Percentiles rank a stretch among this genome's conserved stretches.
phyloP scores from a whole-genome alignment of 2,797 vertebrate genomes.

The Micromesistius poutassou region DNA sequence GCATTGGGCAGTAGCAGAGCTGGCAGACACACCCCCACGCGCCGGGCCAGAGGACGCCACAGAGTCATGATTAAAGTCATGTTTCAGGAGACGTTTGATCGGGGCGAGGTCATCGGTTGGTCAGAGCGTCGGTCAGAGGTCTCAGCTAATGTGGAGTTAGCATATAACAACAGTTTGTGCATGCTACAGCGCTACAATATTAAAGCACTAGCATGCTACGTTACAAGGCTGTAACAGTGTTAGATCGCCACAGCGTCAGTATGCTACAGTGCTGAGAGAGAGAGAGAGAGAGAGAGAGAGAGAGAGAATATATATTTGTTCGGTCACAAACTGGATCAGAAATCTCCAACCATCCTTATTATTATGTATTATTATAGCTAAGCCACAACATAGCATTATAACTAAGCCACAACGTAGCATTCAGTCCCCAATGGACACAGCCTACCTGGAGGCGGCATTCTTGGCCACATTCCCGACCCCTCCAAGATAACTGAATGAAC shows the following conservation, averaged over 20 bases:
- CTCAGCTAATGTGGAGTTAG: not conserved
- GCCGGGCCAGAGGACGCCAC: constrained; percentile 23
- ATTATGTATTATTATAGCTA: constrained; percentile 4
- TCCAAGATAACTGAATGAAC: no score
- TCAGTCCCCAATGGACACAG: no score
- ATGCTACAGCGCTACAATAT: not conserved
- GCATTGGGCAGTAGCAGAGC: not conserved
- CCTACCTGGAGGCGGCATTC: no score
- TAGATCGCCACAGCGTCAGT: not conserved
- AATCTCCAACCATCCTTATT: constrained; percentile 29
- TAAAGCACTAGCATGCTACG: not conserved
- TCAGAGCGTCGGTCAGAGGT: constrained; percentile 25
- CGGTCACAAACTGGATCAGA: not conserved
- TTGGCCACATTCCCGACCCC: no score
- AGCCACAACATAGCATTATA: constrained; percentile 2
- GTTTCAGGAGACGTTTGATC: constrained; percentile 53
- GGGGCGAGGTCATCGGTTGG: constrained; percentile 18
- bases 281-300: not conserved
- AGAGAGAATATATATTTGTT: not conserved
- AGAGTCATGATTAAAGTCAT: constrained; percentile 53
- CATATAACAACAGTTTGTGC: not conserved
- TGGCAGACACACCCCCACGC: not conserved
- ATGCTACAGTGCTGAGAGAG: not conserved
- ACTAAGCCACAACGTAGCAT: not conserved
- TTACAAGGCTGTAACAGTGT: not conserved